Conservation (phyloP, 2,888 invertebrate genomes). For the Rhogogaster chlorosoma region DNA sequence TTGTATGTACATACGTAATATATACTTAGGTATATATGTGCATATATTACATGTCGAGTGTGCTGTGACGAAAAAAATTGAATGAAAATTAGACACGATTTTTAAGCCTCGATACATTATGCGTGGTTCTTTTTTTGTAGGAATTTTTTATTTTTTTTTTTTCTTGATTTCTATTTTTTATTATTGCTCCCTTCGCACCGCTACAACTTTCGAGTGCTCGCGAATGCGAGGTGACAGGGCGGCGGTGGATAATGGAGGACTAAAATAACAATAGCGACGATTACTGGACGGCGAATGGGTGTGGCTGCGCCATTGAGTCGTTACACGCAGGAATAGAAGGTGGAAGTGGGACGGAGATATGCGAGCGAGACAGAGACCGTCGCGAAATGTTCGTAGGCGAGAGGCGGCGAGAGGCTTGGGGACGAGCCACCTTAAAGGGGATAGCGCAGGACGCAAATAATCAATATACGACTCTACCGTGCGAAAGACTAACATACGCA, state of each 20-base stretch:
- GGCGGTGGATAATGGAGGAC: slow-evolving; percentile 60
- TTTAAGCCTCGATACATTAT: not conserved
- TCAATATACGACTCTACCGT: slow-evolving; percentile 47
- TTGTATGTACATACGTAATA: not conserved
- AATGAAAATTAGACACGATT: not conserved
- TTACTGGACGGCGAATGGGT: slow-evolving; percentile 76
- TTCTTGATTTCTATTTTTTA: not conserved
- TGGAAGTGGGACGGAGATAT: slow-evolving; percentile 53
- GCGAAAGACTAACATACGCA: slow-evolving; percentile 41
- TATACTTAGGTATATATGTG: not conserved
- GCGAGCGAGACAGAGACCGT: slow-evolving; percentile 56
- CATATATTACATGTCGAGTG: not conserved
- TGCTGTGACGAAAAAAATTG: not conserved
- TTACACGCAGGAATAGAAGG: slow-evolving; percentile 74
- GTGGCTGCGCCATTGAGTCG: slow-evolving; percentile 77
- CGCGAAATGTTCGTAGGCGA: slow-evolving; percentile 52
- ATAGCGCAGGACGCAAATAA: slow-evolving; percentile 63
- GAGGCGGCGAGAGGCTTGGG: slow-evolving; percentile 63
- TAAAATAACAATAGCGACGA: slow-evolving; percentile 76
- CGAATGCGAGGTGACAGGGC: slow-evolving; percentile 48
- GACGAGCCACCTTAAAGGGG: slow-evolving; percentile 77
- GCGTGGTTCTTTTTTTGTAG: not conserved
- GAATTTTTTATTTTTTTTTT: not conserved
- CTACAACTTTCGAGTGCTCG: slow-evolving; percentile 6
- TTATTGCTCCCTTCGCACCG: not conserved